Base-by-base conservation (phyloP, 2,888 invertebrate genomes). In the Pomacea canaliculata region DNA sequence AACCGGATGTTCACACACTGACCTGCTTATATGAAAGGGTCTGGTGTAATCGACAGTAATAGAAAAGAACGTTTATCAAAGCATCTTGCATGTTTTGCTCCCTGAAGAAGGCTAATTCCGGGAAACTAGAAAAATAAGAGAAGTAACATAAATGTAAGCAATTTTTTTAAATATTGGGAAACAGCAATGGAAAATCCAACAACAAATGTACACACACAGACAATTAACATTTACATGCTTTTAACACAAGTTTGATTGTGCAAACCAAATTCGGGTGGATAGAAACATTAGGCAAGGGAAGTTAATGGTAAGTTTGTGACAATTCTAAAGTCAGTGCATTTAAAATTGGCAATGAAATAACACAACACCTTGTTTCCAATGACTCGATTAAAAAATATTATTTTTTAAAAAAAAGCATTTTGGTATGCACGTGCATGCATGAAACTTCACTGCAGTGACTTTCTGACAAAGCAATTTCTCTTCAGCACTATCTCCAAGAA, bases 81-180 rank as follows among this genome's bases (percentile, higher is more conserved):
- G 94, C 91, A 82, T 94, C 93, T 87, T 94, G 94, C 27, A 96
- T 93, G 49, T 92, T 88, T n/a, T 93, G 90, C 71, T 93, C 93
- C 77, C 94, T 93, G 88, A 95, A 96, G 91, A 95, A 96, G 77
- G 94, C 93, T 77, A 95, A 94, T 79, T 95, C 95, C 0, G 96
- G 96, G 90, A 95, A 96, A 80, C 92, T 92, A 87, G 86, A 87
- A 73, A 77, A 66, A 76, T 78, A 70, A 73, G 70, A 49, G 37
- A 49, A 71, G 76, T 37, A 63, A 65, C 7, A n/a, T 70, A 51
- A 51, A 23, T 70, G 48, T 46, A 10, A 59, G 71, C 27, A 71
- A 10, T n/a, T 60, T 16, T 0, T 71, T 23, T 4, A 18, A n/a
- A 49, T 60, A 37, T 27, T 12, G 23, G 46, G 19, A 73, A 49